Conservation (phyloP, 2,888 invertebrate genomes). For the Brachyopa scutellaris region DNA sequence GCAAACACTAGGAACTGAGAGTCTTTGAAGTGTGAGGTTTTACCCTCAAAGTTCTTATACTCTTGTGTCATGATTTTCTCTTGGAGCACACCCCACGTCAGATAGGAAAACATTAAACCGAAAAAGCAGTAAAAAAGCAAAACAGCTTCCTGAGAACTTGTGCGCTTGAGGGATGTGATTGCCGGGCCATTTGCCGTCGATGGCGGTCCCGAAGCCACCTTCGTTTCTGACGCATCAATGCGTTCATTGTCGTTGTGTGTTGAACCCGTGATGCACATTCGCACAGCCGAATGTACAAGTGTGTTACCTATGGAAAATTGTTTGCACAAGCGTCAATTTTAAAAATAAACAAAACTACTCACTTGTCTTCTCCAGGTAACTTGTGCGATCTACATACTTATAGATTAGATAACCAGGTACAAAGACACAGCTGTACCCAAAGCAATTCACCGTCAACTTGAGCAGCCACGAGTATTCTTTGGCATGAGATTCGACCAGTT, state of each 20-base stretch:
- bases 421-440: slow-evolving; percentile 94
- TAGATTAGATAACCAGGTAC: slow-evolving; percentile 92
- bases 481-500: slow-evolving; percentile 82
- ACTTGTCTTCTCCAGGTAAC: slow-evolving; percentile 92
- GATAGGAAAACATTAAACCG: slow-evolving; percentile 94
- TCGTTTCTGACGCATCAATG: slow-evolving; percentile 82
- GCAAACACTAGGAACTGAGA: slow-evolving; percentile 98
- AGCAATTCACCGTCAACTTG: slow-evolving; percentile 89
- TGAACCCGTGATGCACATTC: slow-evolving; percentile 80
- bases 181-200: slow-evolving; percentile 72
- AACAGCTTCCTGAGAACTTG: slow-evolving; percentile 84
- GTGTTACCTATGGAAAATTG: slow-evolving; percentile 74
- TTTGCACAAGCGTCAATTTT: neutral
- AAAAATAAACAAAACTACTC: slow-evolving; percentile 60
- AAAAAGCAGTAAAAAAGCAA: slow-evolving; percentile 90
- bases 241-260: slow-evolving; percentile 78
- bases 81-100: slow-evolving; percentile 98
- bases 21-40: slow-evolving; percentile 89
- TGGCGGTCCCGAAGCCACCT: slow-evolving; percentile 77
- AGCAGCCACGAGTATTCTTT: slow-evolving; percentile 88
- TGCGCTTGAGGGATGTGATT: slow-evolving; percentile 78
- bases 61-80: slow-evolving; percentile 98
- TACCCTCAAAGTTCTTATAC: slow-evolving; percentile 86
- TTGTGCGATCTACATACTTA: slow-evolving; percentile 89
- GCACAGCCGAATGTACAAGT: slow-evolving; percentile 78